A percentile compares a stretch with the other conserved stretches of the same genome.
Conservation (phyloP, 2,797 vertebrate species). For the Synanceia verrucosa region DNA sequence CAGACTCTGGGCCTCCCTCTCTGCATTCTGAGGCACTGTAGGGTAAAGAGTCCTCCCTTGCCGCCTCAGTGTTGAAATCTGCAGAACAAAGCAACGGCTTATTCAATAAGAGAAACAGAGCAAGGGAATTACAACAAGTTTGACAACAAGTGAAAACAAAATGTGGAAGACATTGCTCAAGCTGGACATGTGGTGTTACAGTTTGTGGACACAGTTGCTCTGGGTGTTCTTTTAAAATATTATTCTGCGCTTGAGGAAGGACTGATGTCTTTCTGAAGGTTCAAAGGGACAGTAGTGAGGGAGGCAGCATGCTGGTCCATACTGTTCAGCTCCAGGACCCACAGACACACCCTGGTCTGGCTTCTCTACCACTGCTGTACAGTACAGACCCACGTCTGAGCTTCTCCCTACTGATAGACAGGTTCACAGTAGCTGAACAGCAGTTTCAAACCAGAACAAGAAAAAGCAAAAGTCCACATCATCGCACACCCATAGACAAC, state of each 20-base stretch:
- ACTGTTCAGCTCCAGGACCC: slow-evolving; percentile 42
- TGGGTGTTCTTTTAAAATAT: slow-evolving; percentile 58
- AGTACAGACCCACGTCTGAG: not conserved
- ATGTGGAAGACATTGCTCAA: slow-evolving; percentile 25
- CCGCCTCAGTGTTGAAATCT: slow-evolving; percentile 89
- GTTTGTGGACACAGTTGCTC: slow-evolving; percentile 34
- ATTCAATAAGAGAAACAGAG: slow-evolving; percentile 16
- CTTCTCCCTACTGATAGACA: slow-evolving; percentile 18
- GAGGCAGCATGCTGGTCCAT: slow-evolving; percentile 52
- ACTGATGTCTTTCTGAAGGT: slow-evolving; percentile 34
- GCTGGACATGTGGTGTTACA: not conserved
- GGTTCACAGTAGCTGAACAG: slow-evolving; percentile 1
- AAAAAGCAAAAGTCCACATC: not conserved
- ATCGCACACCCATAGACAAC: not conserved
- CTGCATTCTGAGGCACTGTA: slow-evolving; percentile 91
- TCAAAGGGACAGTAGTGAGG: slow-evolving; percentile 47
- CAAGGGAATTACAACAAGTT: not conserved
- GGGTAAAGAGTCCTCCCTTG: slow-evolving; percentile 88
- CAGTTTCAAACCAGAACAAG: not conserved
- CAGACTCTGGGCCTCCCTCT: slow-evolving; percentile 91
- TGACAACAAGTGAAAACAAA: slow-evolving; percentile 28
- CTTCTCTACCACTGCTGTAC: slow-evolving; percentile 38
- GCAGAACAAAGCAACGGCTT: slow-evolving; percentile 43
- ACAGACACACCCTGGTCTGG: slow-evolving; percentile 57
- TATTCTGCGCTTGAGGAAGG: slow-evolving; percentile 39